Base-by-base conservation (phyloP, 2,888 invertebrate species). In the Entomobrya proxima region DNA sequence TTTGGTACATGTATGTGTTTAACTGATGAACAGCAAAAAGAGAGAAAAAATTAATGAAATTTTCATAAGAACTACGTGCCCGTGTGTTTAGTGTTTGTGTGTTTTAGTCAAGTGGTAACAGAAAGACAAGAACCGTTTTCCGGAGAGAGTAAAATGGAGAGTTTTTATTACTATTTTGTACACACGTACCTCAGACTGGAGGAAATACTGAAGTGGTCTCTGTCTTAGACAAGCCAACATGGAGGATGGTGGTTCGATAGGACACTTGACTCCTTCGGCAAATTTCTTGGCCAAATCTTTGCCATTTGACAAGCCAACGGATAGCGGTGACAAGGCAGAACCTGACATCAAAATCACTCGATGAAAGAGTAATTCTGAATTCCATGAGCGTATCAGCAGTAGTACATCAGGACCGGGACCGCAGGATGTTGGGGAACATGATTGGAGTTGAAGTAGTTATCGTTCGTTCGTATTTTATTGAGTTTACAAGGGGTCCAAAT, bases 261-360 rank as follows among this genome's bases (percentile, higher is more conserved):
- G 90, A 86, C 90, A 90, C 85, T 89, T 89, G 84, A 90, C 89
- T 85, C 84, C 85, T 37, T 78, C 81, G 44, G 89, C 89, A 84
- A 90, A 90, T 83, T 86, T 88, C 77, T 88, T 89, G 72, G 89
- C 90, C 76, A 90, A 86, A 94, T 88, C 92, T 91, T 88, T 89
- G n/a, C 90, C 90, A 79, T 89, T 89, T 78, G 89, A 87, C 76
- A 89, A 85, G 55, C 87, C 88, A 18, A 85, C 80, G 27, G 87
- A 75, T 44, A 88, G 86, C 6, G 96, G 95, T 91, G 95, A 95
- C 77, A 96, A 92, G 44, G 96, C 95, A 1, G 96, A 95, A 1
- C 96, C 96, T 90, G 96, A 96, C 90, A 96, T 93, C 89, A 96
- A 92, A 78, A 96, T 93, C 86, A 95, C 95, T 67, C 96, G 94